Evolutionary conservation across 2,113 vertebrate genomes (phyloP), one percentile per base, ranked within the genome.

Genomic region (Brachirus orientalis): DNA sequence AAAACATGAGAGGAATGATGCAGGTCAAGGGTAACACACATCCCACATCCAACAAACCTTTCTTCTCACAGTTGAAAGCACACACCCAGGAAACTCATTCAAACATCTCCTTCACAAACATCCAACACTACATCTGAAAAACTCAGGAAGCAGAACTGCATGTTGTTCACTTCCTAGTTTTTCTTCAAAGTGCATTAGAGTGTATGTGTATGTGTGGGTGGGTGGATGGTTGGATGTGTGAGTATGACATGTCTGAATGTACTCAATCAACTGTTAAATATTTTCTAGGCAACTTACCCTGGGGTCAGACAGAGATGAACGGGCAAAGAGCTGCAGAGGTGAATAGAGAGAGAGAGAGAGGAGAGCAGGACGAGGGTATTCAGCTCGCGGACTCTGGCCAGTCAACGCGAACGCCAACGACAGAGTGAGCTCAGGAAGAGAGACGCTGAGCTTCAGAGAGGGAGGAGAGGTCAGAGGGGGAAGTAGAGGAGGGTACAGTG

Each of bases 311-410:
- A 60, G 74, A 81, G 79, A 79, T 74, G 75, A 80, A 82, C 63
- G 71, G 76, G 54, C 57, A 51, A 73, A 33, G 14, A 57, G 73
- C 58, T 52, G 61, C 63, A 56, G 53, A 57, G 36, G 41, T 40
- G 37, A 1, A 11, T 10, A 61, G 18, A 54, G 17, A 38, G 35
- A n/a, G n/a, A 16, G 50, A 64, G 38, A 18, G 22, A 18, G 19
- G 19, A 57, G 16, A 40, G 36, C 52, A 33, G 43, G 47, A 64
- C 67, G 37, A 68, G 72, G 68, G 87, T 79, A 81, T 80, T 80
- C 66, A 74, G 93, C 92, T 94, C 94, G 90, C 92, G 95, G 96
- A 95, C 95, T 95, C 95, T 94, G 95, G 91, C 85, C 94, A 95
- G 94, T 95, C 94, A 76, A 95, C 94, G 91, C 93, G 92, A 96